Base-by-base conservation (phyloP, 2,113 vertebrate species). In the Sakesphorus luctuosus region DNA sequence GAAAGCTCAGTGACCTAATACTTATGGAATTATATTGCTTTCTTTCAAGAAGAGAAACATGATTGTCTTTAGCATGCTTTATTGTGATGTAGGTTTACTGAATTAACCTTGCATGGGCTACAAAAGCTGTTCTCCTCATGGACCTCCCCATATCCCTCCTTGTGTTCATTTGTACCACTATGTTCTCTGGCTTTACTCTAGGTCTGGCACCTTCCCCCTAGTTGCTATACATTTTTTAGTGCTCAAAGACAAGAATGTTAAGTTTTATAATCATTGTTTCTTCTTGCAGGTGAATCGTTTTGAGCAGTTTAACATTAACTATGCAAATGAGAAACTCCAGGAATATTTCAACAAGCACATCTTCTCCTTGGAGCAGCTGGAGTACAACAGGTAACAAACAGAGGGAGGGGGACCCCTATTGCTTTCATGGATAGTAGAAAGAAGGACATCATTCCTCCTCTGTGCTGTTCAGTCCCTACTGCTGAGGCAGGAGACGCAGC, bases 261-360 rank as follows among this genome's bases (percentile, higher is more conserved):
- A 62, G 31, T 85, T 82, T 78, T 73, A 18, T 71, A 38, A 40
- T 77, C 10, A 58, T 76, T 93, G 23, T 86, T 96, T 96, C 65
- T 94, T 85, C 55, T 90, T 67, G 56, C 96, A 99, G 99, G 98
- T 99, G 87, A 99, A 99, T 95, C 98, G 99, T 11, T 99, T 99
- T 86, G 99, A 99, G 86, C 99, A 99, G 97, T 99, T 99, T 95
- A 99, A 98, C 94, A 99, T 99, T 95, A 99, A 99, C 96, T 99
- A 99, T 31, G 99, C 99, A 91, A 99, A 99, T 36, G 99, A 99
- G 97, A 99, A 99, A 76, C 98, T 99, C 43, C 99, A 99, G 95
- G 99, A 99, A 77, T 99, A 99, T 95, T 99, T 99, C 97, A 99
- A 99, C 97, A 99, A 99, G 76, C 99, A 99, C 68, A 99, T 99